These are phyloP conservation scores for Incurvaria masculella DNA, from an alignment of 2,888 invertebrate species.

Conservation along the genomic window DNA sequence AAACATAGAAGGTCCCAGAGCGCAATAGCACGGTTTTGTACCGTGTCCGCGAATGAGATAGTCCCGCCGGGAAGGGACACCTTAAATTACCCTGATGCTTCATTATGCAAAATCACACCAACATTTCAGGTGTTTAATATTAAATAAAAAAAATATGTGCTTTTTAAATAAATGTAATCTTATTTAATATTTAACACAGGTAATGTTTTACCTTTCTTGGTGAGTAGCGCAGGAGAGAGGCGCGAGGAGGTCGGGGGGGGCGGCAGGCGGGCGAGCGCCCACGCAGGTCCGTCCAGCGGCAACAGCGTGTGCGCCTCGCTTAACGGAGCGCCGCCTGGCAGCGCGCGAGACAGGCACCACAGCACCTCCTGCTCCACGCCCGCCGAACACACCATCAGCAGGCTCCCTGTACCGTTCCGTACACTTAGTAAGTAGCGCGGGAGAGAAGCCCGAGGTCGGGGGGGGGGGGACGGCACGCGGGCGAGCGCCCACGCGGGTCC, in stretches of 20 bases:
- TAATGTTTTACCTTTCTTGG: slow-evolving; percentile 50
- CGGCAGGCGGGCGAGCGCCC: slow-evolving; percentile 65
- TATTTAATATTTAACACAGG: too few species aligned
- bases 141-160: slow-evolving; percentile 32
- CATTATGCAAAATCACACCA: too few species aligned
- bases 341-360: slow-evolving; percentile 58
- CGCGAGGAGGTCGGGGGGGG: slow-evolving; percentile 25
- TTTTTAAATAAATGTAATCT: background rate
- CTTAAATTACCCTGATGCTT: too few species aligned
- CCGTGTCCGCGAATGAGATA: too few species aligned
- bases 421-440: slow-evolving; percentile 31
- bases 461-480: slow-evolving; percentile 29
- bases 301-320: slow-evolving; percentile 75
- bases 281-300: slow-evolving; percentile 82
- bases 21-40: too few species aligned
- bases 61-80: too few species aligned
- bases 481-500: slow-evolving; percentile 86
- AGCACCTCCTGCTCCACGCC: slow-evolving; percentile 47
- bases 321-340: slow-evolving; percentile 68
- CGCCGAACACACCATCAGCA: slow-evolving; percentile 49
- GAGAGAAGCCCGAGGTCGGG: slow-evolving; percentile 32
- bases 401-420: too few species aligned
- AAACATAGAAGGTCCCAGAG: too few species aligned
- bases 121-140: too few species aligned
- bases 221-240: slow-evolving; percentile 33